Evolutionary conservation across 2,797 vertebrate species (phyloP), one percentile per base, ranked within the genome.

Genomic region (Onychomys torridus): DNA sequence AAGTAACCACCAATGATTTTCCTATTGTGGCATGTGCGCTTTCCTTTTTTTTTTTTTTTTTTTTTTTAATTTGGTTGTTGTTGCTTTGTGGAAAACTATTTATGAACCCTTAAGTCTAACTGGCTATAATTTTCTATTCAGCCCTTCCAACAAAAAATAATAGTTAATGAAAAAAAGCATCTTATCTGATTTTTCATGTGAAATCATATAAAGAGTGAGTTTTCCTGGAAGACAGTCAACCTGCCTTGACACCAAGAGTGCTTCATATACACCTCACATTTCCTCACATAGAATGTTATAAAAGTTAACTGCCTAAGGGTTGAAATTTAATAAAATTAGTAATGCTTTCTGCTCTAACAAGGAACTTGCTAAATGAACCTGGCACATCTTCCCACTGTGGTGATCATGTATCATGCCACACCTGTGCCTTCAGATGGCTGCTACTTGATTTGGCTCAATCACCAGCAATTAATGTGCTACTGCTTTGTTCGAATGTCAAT

Each of bases 381-480:
- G 43, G 5, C 61, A 32, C 46, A 29, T 65, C 29, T 84, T 10
- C 43, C 73, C 52, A 9, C 12, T 14, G 11, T 0, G 3, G 12
- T 1, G 57, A 23, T 21, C 4, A 1, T 9, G 84, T 61, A 52
- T 6, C 16, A 1, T 1, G 2, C 0, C 2, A 0, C 0, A 17
- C 34, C 5, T 40, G 0, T 23, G 2, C 19, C 29, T 9, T 61
- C 17, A 7, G 17, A 43, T 4, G 1, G 17, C 6, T n/a, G 16
- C 2, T 7, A 8, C 32, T n/a, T 6, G 3, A 46, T 83, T 49
- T 55, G 6, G 11, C 5, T 21, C 10, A 37, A 27, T 3, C 37
- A 21, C 7, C 37, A 37, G 12, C 14, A 10, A 32, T 40, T 37
- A 0, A 77, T 13, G 32, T 32, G 17, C 5, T 10, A 19, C 29